These are phyloP conservation scores for Riptortus pedestris DNA, from an alignment of 1,140 invertebrate genomes.

Conservation along the genomic window DNA sequence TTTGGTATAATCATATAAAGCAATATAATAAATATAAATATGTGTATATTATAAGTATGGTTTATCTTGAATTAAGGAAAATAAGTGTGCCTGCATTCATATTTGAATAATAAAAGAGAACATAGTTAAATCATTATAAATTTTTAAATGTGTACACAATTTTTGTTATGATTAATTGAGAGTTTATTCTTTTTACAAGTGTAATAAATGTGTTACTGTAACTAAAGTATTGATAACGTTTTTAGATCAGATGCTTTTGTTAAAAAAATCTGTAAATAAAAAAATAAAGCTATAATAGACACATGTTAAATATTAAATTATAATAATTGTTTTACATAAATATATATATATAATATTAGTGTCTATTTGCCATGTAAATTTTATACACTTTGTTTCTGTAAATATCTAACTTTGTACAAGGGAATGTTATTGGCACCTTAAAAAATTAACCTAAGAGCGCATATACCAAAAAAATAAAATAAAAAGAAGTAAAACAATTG, in stretches of 20 bases:
- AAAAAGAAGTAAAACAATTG: no score
- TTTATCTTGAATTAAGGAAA: constrained; percentile 1
- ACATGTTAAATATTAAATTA: neutral
- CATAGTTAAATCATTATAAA: neutral
- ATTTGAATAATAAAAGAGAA: neutral
- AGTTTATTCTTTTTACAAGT: constrained; percentile 8
- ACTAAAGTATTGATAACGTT: neutral
- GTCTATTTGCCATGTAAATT: neutral
- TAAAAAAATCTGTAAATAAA: neutral
- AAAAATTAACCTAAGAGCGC: no score
- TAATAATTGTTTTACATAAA: neutral
- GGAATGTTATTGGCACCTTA: no score
- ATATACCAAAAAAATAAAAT: no score
- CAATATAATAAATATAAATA: neutral
- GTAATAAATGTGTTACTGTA: neutral
- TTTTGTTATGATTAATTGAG: neutral
- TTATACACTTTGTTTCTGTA: no score
- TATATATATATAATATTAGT: neutral
- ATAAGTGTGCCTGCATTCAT: constrained; percentile 6
- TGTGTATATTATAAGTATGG: constrained; percentile 1
- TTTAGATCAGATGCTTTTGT: neutral
- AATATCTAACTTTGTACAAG: no score
- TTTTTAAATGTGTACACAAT: neutral
- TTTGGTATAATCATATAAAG: constrained; percentile 3
- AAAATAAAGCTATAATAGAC: neutral